Percentiles rank a stretch among this genome's conserved stretches.
phyloP scores from a whole-genome alignment of 2,113 vertebrate genomes.

The Oreochromis tanganicae region DNA sequence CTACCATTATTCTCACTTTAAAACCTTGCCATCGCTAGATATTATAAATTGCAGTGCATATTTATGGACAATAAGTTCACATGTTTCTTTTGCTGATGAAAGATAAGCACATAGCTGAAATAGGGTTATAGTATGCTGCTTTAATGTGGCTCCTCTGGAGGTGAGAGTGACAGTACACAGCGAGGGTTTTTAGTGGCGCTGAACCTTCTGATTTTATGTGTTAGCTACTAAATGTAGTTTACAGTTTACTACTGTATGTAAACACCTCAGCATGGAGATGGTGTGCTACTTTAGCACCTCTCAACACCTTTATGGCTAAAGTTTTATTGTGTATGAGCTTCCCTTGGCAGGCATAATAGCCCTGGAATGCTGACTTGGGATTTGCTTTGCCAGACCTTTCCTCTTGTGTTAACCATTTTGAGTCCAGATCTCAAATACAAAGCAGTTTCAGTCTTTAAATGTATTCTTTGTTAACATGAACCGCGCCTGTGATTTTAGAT shows the following conservation, averaged over 20 bases:
- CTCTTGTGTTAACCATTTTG: slow-evolving; percentile 11
- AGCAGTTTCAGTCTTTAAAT: not conserved
- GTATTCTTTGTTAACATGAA: not conserved
- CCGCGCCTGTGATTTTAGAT: not conserved
- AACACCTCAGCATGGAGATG: slow-evolving; percentile 20
- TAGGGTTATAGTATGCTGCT: not conserved
- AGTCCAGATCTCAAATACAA: slow-evolving; percentile 4
- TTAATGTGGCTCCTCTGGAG: not conserved
- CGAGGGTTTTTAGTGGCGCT: not conserved
- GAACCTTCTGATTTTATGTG: not conserved
- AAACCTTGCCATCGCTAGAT: not conserved
- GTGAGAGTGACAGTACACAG: not conserved
- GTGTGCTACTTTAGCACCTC: slow-evolving; percentile 2
- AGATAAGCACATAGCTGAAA: slow-evolving; percentile 6
- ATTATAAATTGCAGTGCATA: not conserved
- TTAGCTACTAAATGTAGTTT: slow-evolving; percentile 25
- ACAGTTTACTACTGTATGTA: slow-evolving; percentile 9
- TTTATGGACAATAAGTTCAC: not conserved
- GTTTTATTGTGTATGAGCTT: slow-evolving; percentile 36
- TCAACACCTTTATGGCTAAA: slow-evolving; percentile 26
- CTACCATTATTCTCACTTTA: not conserved
- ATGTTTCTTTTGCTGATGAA: not conserved
- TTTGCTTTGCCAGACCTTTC: slow-evolving; percentile 12
- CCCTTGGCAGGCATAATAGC: slow-evolving; percentile 17
- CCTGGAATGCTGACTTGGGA: slow-evolving; percentile 29